These are phyloP conservation scores for Gila robusta DNA, from an alignment of 2,797 vertebrate species.

Conservation along the genomic window DNA sequence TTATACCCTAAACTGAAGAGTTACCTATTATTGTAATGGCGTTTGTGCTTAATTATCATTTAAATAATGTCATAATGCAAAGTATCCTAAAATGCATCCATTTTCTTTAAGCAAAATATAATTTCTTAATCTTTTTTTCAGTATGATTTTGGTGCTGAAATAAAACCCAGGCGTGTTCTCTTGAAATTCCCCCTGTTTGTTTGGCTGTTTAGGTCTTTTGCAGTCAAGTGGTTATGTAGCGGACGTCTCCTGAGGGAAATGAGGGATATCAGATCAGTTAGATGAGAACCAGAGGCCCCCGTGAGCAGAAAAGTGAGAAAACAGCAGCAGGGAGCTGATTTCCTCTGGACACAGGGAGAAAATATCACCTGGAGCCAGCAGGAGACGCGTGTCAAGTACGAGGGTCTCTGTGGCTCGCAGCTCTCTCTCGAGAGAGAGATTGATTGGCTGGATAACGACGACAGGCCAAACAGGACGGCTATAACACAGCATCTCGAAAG, in stretches of 20 bases:
- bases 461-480: slow-evolving; percentile 5
- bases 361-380: slow-evolving; percentile 29
- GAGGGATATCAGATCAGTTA: slow-evolving; percentile 21
- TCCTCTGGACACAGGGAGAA: slow-evolving; percentile 24
- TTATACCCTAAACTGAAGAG: background rate
- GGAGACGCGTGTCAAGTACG: slow-evolving; percentile 38
- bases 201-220: slow-evolving; percentile 19
- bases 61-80: background rate
- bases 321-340: slow-evolving; percentile 39
- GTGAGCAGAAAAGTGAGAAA: slow-evolving; percentile 9
- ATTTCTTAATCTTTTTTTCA: background rate
- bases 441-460: slow-evolving; percentile 40
- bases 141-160: background rate
- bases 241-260: slow-evolving; percentile 35
- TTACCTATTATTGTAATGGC: background rate
- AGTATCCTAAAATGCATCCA: background rate
- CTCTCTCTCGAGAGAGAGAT: slow-evolving; percentile 5
- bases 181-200: background rate
- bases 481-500: background rate
- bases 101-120: background rate
- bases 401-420: background rate
- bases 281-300: background rate
- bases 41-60: background rate
- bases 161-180: background rate
- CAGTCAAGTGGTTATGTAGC: slow-evolving; percentile 15